Base-by-base conservation (phyloP, 2,888 invertebrate genomes). In the Bimastos eiseni region DNA sequence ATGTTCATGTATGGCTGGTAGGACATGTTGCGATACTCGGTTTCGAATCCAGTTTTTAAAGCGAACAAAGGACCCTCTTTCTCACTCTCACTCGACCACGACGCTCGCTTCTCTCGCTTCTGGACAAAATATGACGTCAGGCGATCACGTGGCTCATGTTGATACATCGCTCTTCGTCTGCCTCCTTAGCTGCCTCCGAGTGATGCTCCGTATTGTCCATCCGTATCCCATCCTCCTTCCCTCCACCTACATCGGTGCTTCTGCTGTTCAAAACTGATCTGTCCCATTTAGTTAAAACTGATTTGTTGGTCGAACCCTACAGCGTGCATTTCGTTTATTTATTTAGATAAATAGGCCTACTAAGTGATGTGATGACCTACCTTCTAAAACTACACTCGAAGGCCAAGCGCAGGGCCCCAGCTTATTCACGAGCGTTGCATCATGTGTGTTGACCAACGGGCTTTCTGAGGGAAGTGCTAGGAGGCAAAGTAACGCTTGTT, bases 1-100 rank as follows among this genome's bases (percentile, higher is more conserved):
- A 86, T 86, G 34, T 86, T 86, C 86, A 86, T 86, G 86, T 86
- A 86, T 19, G 34, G 86, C 36, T 86, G 86, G 36, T 86, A 86
- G 86, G 86, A 86, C 86, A 86, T 86, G 34, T 34, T 34, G 36
- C 86, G 30, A 70, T 8, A 70, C 30, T 11, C 70, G 70, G 70
- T 70, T 70, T 70, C 70, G 70, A 70, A 70, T n/a, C 70, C 70
- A 70, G 70, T 70, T 70, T 70, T 70, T 30, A 70, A 4, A 70
- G 70, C 70, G 70, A 70, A 70, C 70, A 70, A 70, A 70, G n/a
- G n/a, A 70, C 49, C 30, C 70, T 70, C 70, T 70, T n/a, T 70
- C 70, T 70, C 70, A 8, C 70, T 70, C n/a, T 70, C 70, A 70
- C 70, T 70, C 70, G 70, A 70, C 70, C 70, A 70, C 70, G 30